Evolutionary conservation across 2,113 vertebrate genomes (phyloP).

Genomic region (Sterrhoptilus dennistouni): DNA sequence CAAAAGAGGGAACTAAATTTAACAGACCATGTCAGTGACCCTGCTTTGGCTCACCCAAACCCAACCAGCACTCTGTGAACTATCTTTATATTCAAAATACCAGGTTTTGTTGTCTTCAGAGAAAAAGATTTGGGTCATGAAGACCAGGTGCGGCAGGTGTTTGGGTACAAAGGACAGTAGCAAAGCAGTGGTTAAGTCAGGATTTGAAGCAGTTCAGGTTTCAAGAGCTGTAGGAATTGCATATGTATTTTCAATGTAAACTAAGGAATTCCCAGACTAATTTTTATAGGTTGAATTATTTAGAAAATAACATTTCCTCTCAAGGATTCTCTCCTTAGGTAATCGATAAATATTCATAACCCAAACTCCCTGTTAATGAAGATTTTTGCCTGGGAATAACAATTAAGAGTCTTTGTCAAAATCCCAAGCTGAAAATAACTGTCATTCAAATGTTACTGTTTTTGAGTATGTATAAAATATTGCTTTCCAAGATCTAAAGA

Average conservation of each 20-base stretch:
- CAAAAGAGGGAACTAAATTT: background rate
- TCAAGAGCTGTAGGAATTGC: background rate
- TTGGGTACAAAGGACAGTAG: background rate
- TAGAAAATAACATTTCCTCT: constrained; percentile 22
- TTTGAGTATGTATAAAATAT: constrained; percentile 21
- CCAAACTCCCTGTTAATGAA: constrained; percentile 31
- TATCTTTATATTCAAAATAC: background rate
- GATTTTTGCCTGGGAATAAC: constrained; percentile 51
- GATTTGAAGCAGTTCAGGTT: background rate
- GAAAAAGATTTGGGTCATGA: background rate
- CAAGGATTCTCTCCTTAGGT: constrained; percentile 36
- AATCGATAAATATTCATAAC: constrained; percentile 64
- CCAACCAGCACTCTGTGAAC: accelerated
- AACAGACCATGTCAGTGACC: background rate
- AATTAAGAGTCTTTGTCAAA: constrained; percentile 52
- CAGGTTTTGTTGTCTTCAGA: background rate
- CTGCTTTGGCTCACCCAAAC: background rate
- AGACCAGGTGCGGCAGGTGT: background rate
- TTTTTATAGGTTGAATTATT: constrained; percentile 31
- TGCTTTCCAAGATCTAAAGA: constrained; percentile 24
- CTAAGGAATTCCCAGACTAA: background rate
- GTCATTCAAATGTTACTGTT: constrained; percentile 47
- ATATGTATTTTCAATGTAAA: background rate
- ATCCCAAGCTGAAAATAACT: constrained; percentile 46
- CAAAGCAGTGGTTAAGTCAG: background rate